phyloP scores from a whole-genome alignment of 2,797 vertebrate species.

The Phoebastria nigripes region DNA sequence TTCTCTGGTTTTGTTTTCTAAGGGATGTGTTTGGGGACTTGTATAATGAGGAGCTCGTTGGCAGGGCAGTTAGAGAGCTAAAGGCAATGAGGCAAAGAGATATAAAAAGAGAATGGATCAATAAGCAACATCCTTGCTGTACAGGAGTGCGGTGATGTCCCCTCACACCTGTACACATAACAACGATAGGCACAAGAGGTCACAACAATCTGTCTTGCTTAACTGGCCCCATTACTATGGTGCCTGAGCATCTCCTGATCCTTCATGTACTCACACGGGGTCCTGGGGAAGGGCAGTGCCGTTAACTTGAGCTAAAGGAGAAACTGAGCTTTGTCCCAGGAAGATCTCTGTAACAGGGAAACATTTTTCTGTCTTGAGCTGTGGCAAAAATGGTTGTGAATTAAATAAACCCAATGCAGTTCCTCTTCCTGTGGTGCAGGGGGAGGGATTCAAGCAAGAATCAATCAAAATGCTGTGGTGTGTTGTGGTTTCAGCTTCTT shows the following conservation, averaged over 20 bases:
- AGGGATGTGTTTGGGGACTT: not conserved
- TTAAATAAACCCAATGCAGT: not conserved
- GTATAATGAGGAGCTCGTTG: not conserved
- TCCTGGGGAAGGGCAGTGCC: not conserved
- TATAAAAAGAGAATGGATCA: not conserved
- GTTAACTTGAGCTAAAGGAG: not conserved
- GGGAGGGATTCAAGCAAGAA: not conserved
- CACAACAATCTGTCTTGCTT: not conserved
- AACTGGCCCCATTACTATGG: rapidly evolving
- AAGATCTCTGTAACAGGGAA: not conserved
- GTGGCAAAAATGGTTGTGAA: not conserved
- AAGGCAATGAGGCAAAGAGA: conserved; percentile 8
- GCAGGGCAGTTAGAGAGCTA: not conserved
- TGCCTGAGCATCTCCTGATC: not conserved
- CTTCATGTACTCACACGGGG: rapidly evolving
- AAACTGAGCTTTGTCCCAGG: not conserved
- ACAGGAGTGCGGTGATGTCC: not conserved
- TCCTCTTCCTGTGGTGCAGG: not conserved
- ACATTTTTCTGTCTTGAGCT: not conserved
- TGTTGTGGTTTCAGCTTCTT: not conserved
- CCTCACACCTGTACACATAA: not conserved
- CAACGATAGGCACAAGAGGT: not conserved
- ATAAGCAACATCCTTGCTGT: not conserved
- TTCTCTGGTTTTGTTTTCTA: conserved; percentile 15
- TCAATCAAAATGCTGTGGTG: not conserved